A percentile compares a stretch with the other conserved stretches of the same genome.
Conservation (phyloP, 2,888 invertebrate species). For the Embidobia sp. region DNA sequence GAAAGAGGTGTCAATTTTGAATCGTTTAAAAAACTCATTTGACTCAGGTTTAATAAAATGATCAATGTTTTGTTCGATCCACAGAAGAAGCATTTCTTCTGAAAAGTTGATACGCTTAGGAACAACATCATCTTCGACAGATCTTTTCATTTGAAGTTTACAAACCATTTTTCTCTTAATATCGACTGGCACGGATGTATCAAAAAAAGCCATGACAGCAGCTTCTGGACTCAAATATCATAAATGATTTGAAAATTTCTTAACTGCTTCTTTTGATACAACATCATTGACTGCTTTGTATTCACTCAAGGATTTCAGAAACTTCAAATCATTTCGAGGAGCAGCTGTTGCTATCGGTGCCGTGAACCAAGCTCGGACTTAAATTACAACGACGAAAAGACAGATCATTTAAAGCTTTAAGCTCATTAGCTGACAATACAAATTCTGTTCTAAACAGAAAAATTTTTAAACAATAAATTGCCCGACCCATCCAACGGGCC, state of each 20-base stretch:
- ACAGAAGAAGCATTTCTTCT: neutral
- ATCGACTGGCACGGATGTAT: neutral
- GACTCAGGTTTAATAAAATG: conserved; percentile 31
- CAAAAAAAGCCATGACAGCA: conserved; percentile 51
- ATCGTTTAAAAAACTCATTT: conserved; percentile 30
- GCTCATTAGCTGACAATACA: conserved; percentile 55
- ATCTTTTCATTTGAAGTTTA: neutral
- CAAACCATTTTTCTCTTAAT: conserved; percentile 7
- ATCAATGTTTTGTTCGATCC: conserved; percentile 33
- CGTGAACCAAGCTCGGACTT: conserved; percentile 37
- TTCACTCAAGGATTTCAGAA: conserved; percentile 50
- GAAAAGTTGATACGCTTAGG: conserved; percentile 2
- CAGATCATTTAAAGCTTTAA: conserved; percentile 29
- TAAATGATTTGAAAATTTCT: conserved; percentile 37
- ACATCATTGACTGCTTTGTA: conserved; percentile 4
- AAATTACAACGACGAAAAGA: conserved; percentile 13
- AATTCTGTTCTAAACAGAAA: conserved; percentile 66
- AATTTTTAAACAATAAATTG: conserved; percentile 52
- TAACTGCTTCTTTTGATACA: conserved; percentile 29
- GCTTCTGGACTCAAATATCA: conserved; percentile 11
- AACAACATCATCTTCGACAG: neutral
- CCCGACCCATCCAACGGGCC: conserved; percentile 71
- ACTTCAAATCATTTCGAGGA: conserved; percentile 59
- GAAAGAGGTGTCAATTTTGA: conserved; percentile 39
- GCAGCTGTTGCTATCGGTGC: conserved; percentile 50